phyloP scores from a whole-genome alignment of 2,888 invertebrate genomes.

The Quadriops clusia region DNA sequence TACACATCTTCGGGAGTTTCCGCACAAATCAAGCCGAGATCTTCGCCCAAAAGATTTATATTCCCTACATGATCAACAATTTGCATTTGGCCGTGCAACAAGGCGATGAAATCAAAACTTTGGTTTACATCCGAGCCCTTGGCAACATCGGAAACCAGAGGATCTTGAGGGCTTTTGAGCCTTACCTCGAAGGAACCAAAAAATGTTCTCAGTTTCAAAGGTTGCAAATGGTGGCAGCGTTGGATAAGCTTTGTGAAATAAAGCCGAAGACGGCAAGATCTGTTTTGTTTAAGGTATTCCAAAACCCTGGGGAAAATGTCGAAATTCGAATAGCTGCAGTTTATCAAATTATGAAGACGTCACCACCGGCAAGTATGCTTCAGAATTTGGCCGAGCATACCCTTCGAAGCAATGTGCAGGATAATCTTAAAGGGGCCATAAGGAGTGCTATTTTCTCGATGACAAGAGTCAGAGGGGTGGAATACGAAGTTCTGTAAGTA shows the following conservation, averaged over 20 bases:
- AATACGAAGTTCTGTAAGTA: slow-evolving; percentile 20
- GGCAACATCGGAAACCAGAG: slow-evolving; percentile 52
- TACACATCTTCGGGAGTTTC: slow-evolving; percentile 52
- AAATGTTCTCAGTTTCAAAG: slow-evolving; percentile 47
- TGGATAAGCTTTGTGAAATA: slow-evolving; percentile 41
- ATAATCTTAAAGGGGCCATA: slow-evolving; percentile 54
- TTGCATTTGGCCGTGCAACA: slow-evolving; percentile 43
- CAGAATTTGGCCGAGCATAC: slow-evolving; percentile 60
- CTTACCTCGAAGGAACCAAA: slow-evolving; percentile 53
- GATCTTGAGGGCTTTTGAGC: slow-evolving; percentile 49
- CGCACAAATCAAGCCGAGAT: slow-evolving; percentile 37
- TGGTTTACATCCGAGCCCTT: slow-evolving; percentile 51
- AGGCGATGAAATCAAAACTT: slow-evolving; percentile 44
- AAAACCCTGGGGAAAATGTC: slow-evolving; percentile 51
- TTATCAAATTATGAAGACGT: slow-evolving; percentile 45
- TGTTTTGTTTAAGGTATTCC: slow-evolving; percentile 52
- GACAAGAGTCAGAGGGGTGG: slow-evolving; percentile 38
- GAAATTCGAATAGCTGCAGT: slow-evolving; percentile 56
- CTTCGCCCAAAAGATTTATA: slow-evolving; percentile 44
- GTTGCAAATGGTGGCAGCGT: slow-evolving; percentile 46
- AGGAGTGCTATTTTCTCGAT: slow-evolving; percentile 49
- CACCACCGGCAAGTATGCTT: slow-evolving; percentile 50
- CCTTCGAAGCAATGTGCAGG: slow-evolving; percentile 47
- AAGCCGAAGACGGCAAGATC: slow-evolving; percentile 43
- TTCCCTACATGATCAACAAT: slow-evolving; percentile 46